Evolutionary conservation across 2,888 invertebrate genomes (phyloP), one percentile per base, ranked within the genome.

Genomic region (Amblyjoppa proteus): DNA sequence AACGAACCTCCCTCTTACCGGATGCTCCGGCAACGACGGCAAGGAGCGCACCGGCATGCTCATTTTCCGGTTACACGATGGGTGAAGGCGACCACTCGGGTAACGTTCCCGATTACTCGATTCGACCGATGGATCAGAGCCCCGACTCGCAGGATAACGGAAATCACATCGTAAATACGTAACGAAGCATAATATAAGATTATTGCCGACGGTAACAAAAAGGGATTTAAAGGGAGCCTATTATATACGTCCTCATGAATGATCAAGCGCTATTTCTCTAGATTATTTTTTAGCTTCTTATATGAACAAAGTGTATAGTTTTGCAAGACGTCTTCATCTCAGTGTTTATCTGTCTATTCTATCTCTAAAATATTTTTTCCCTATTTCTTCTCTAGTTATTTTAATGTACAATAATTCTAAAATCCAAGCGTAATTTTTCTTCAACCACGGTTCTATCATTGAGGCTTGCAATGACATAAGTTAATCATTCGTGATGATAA

Each of bases 1-100:
- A 94, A 73, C 90, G 93, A 49, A 94, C 94, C 0, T 94, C 93
- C 0, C 89, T 93, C 3, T 83, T 94, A 20, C 91, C 93, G 0
- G 92, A 93, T 25, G 86, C 87, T 1, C 58, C 87, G 20, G 70
- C 84, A 1, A 38, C 90, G 11, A 82, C 83, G 0, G 84, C 87
- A 49, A 86, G 90, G 68, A 91, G 92, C 71, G 92, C 91, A 2
- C 91, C 92, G 1, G 88, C 89, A 0, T 88, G 88, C 61, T 91
- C 92, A 3, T 90, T 91, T 56, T 87, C 90, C 16, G 90, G 87
- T 51, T 90, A 90, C 70, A 87, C 90, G 53, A 89, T 88, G 9
- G 89, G 88, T 2, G 88, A 88, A 61, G 83, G 80, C 4, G 92
- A 89, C 16, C 89, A 89, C 13, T 87, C 82, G 58, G 88, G 87